phyloP scores from a whole-genome alignment of 2,888 invertebrate species.

The Zelleria hepariella region DNA sequence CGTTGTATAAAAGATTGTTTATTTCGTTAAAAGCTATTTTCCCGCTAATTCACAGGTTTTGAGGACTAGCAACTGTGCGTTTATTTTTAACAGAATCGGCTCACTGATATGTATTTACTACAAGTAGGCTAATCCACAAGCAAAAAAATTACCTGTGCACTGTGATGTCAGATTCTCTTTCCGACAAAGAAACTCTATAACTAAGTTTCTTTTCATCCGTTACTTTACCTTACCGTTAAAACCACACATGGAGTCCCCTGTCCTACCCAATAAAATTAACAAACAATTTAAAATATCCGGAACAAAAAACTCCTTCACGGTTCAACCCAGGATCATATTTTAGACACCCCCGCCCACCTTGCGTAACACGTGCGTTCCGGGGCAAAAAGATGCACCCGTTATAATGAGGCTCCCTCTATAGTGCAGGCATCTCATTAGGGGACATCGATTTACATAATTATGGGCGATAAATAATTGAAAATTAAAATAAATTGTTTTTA shows the following conservation, averaged over 20 bases:
- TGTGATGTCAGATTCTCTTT: too few species aligned
- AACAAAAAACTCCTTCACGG: neutral
- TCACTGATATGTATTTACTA: too few species aligned
- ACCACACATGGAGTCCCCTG: neutral
- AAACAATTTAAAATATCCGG: neutral
- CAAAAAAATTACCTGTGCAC: too few species aligned
- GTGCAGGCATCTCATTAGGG: slow-evolving; percentile 26
- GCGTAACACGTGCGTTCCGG: neutral
- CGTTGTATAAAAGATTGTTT: too few species aligned
- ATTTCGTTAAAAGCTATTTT: too few species aligned
- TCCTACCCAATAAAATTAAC: neutral
- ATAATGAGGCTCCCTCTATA: neutral
- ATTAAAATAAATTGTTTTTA: neutral
- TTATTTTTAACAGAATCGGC: too few species aligned
- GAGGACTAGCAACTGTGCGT: too few species aligned
- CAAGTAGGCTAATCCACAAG: too few species aligned
- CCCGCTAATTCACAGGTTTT: too few species aligned
- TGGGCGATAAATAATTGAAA: slow-evolving; percentile 1
- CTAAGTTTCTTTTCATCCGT: too few species aligned
- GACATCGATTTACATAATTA: slow-evolving; percentile 36
- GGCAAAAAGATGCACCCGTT: neutral
- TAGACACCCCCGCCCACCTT: slow-evolving; percentile 2
- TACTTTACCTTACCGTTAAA: neutral
- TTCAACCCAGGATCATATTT: neutral
- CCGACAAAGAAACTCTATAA: too few species aligned